A percentile compares a stretch with the other conserved stretches of the same genome.
Evolutionary conservation across 2,797 vertebrate species (phyloP).

Genomic region (Trematomus bernacchii): DNA sequence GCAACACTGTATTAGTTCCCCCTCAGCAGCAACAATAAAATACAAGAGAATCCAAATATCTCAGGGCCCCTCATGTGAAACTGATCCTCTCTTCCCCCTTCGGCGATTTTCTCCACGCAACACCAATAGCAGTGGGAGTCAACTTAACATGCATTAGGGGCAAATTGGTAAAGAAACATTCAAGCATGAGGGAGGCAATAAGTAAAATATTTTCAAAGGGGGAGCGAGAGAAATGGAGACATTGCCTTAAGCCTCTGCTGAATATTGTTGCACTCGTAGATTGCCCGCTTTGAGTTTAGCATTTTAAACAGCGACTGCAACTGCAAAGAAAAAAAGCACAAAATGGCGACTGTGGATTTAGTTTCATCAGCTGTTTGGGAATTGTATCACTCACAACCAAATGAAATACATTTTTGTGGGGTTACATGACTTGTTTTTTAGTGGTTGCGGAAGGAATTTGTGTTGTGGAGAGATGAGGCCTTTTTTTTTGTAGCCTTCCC

Average conservation of each 20-base stretch:
- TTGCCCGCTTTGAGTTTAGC: constrained; percentile 4
- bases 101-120: constrained; percentile 64
- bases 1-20: constrained; percentile 85
- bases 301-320: background rate
- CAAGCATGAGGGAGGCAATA: constrained; percentile 70
- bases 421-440: constrained; percentile 16
- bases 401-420: constrained; percentile 4
- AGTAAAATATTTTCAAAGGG: constrained; percentile 77
- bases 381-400: background rate
- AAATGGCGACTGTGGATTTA: constrained; percentile 19
- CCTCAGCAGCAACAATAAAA: constrained; percentile 84
- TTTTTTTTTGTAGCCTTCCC: constrained; percentile 69
- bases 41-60: constrained; percentile 84
- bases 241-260: constrained; percentile 54
- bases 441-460: constrained; percentile 59
- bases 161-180: constrained; percentile 84
- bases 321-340: background rate
- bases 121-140: constrained; percentile 78
- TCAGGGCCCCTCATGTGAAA: constrained; percentile 85
- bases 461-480: constrained; percentile 53
- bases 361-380: background rate
- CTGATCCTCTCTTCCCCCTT: constrained; percentile 80
- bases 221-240: constrained; percentile 60
- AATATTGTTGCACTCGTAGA: constrained; percentile 40
- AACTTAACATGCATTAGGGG: constrained; percentile 81